Evolutionary conservation across 23 tunicate genomes (phyloP), one percentile per base, ranked within the genome.

Genomic region (Aplidium turbinatum): DNA sequence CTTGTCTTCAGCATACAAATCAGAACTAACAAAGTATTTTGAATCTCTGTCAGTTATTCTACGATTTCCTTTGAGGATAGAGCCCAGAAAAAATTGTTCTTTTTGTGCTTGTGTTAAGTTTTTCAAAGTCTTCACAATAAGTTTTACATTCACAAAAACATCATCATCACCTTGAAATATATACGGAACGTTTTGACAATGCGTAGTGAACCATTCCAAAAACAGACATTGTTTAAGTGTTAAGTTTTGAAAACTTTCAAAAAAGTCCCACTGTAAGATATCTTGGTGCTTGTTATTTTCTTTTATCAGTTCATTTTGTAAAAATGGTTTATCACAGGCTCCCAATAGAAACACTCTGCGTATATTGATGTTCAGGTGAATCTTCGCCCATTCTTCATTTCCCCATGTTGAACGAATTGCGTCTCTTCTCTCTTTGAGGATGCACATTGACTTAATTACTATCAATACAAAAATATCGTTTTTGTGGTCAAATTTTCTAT

Each of bases 131-230:
- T 70, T 22, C 31, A 90, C 90, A 45, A 90, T 78, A 77, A 83
- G 83, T 52, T 53, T 54, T 0, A 47, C 31, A 34, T 90, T 90
- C 27, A 83, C 97, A 31, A 90, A 83, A 18, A 90, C 80, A 38
- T 90, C 90, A 55, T 90, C 97, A 64, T 90, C 97, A 1, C 97
- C 97, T 65, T 90, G 77, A 28, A 82, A 90, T 3, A 83, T 63
- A 38, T 57, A 90, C 46, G 90, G 90, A 3, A 83, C 90, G 27
- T 77, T 52, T 40, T 74, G 62, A 55, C 96, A 89, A 38, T 53
- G 21, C 35, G 51, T 52, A 1, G 89, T 40, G 28, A 47, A 77
- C 96, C 96, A 89, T 45, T 89, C 89, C 70, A 89, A 27, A 83
- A 69, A 89, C 19, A 89, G 61, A 54, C 85, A 79, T 22, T 89